Conservation (phyloP, 1,140 invertebrate species). For the Nautilus pompilius region DNA sequence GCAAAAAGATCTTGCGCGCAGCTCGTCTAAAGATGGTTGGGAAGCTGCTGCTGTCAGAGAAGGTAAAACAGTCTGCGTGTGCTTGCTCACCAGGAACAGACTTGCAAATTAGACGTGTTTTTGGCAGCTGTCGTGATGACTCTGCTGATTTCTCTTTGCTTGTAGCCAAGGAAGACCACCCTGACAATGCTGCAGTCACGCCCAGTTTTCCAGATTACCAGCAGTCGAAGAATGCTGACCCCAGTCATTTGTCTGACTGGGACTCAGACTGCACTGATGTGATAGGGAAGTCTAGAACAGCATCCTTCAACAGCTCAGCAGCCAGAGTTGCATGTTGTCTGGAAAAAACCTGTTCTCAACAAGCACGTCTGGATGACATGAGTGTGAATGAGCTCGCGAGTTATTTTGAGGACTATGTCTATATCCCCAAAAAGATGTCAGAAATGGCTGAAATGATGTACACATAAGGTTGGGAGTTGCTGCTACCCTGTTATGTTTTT, state of each 20-base stretch:
- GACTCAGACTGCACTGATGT: neutral
- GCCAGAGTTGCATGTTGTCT: neutral
- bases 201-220: neutral
- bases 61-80: neutral
- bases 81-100: neutral
- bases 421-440: slow-evolving; percentile 55
- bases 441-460: slow-evolving; percentile 57
- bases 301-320: neutral
- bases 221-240: neutral
- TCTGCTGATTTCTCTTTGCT: neutral
- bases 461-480: too few species aligned
- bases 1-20: neutral
- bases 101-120: neutral
- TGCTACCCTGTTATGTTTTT: too few species aligned
- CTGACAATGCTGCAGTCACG: neutral
- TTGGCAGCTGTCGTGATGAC: neutral
- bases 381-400: slow-evolving; percentile 51
- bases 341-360: slow-evolving; percentile 39
- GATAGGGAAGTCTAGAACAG: neutral
- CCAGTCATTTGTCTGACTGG: neutral
- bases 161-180: neutral
- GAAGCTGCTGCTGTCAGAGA: neutral
- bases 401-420: slow-evolving; percentile 52
- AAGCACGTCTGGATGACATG: slow-evolving; percentile 39
- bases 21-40: neutral